Conservation (phyloP, 2,888 invertebrate genomes). For the Drosophila macrospina region DNA sequence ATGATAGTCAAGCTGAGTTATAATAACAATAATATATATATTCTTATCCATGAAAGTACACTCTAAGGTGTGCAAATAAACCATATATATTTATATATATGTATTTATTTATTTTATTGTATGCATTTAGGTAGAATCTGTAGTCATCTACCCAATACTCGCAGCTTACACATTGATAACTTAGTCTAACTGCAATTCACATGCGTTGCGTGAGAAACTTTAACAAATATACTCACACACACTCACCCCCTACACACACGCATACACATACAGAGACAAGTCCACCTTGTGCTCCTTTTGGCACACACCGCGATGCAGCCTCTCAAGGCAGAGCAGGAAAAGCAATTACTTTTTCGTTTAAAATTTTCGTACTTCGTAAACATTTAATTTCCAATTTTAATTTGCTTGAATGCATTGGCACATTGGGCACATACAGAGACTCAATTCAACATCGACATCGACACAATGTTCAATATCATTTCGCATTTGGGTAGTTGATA, state of each 20-base stretch:
- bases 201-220: background rate
- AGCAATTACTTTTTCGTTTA: slow-evolving; percentile 79
- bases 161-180: slow-evolving; percentile 3
- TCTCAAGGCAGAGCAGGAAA: slow-evolving; percentile 57
- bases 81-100: too few species aligned
- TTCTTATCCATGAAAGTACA: too few species aligned
- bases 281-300: background rate
- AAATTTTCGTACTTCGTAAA: slow-evolving; percentile 77
- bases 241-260: slow-evolving; percentile 1
- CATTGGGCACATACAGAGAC: slow-evolving; percentile 40
- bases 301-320: slow-evolving; percentile 16
- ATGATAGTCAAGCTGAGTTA: slow-evolving; percentile 6
- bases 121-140: too few species aligned
- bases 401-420: slow-evolving; percentile 76
- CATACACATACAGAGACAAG: background rate
- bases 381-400: slow-evolving; percentile 81
- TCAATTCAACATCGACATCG: slow-evolving; percentile 24
- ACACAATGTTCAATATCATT: slow-evolving; percentile 68
- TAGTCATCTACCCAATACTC: slow-evolving; percentile 18
- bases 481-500: slow-evolving; percentile 27
- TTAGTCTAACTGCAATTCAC: slow-evolving; percentile 16
- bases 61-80: too few species aligned
- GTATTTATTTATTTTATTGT: too few species aligned
- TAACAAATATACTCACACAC: background rate
- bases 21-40: too few species aligned